Conservation (phyloP, 2,113 vertebrate genomes). For the Ceyx cyanopectus region DNA sequence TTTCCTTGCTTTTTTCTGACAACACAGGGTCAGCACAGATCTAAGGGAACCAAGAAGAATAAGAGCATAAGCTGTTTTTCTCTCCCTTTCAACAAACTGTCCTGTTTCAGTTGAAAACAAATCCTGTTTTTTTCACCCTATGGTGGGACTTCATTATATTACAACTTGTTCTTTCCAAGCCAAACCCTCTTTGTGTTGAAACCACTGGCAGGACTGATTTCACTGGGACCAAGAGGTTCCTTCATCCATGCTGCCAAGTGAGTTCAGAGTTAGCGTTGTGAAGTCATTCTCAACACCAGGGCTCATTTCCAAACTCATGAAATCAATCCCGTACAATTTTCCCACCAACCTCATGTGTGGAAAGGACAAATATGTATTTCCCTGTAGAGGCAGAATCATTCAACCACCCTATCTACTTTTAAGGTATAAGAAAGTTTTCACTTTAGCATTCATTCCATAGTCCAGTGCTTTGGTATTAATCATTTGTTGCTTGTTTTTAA, state of each 20-base stretch:
- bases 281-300: constrained; percentile 36
- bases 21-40: background rate
- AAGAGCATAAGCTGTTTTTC: background rate
- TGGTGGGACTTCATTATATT: background rate
- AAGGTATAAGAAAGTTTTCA: background rate
- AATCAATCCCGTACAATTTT: constrained; percentile 44
- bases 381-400: constrained; percentile 21
- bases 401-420: background rate
- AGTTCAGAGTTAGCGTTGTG: constrained; percentile 1
- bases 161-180: background rate
- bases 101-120: constrained; percentile 22
- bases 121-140: background rate
- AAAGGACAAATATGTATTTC: constrained; percentile 30
- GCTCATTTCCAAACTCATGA: constrained; percentile 47
- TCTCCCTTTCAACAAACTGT: background rate
- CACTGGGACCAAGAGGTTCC: background rate
- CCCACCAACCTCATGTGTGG: background rate
- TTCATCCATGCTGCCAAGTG: background rate
- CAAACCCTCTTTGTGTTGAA: constrained; percentile 11
- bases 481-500: background rate
- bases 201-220: constrained; percentile 33
- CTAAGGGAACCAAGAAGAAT: background rate
- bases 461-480: background rate
- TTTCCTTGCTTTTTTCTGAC: background rate
- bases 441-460: background rate